phyloP scores from a whole-genome alignment of 2,888 invertebrate species.

The Caenorhabditis imperialis region DNA sequence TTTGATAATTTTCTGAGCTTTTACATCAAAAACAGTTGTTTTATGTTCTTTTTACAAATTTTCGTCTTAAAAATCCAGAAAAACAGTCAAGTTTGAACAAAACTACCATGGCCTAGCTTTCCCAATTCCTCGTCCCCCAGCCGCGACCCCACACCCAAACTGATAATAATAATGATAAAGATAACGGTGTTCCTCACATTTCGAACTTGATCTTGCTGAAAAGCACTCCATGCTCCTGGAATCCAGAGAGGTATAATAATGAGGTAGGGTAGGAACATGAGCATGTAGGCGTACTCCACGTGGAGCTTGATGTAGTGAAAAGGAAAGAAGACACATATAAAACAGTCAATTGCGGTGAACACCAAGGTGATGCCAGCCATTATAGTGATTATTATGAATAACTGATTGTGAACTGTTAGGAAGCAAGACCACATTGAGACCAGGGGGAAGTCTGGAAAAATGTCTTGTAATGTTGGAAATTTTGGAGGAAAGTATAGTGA shows the following conservation, averaged over 20 bases:
- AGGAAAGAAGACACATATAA: slow-evolving; percentile 63
- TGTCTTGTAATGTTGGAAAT: not conserved
- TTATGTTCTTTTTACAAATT: no score
- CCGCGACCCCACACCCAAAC: no score
- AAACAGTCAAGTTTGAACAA: no score
- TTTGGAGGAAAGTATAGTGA: no score
- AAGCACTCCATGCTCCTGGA: slow-evolving; percentile 39
- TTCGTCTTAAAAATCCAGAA: no score
- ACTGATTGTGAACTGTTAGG: slow-evolving; percentile 52
- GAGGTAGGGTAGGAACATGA: slow-evolving; percentile 51
- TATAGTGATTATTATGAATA: slow-evolving; percentile 60
- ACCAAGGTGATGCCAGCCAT: slow-evolving; percentile 56
- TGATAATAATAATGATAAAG: no score
- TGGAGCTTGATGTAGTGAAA: slow-evolving; percentile 56
- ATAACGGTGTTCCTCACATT: no score
- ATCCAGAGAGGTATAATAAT: slow-evolving; percentile 50
- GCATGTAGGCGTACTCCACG: slow-evolving; percentile 50
- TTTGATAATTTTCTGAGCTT: no score
- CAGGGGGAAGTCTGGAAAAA: slow-evolving; percentile 54
- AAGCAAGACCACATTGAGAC: slow-evolving; percentile 58
- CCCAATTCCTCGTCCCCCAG: no score
- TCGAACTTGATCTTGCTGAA: no score
- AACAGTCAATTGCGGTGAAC: slow-evolving; percentile 55
- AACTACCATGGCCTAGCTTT: no score
- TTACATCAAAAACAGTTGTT: no score